Conservation (phyloP, 2,888 invertebrate species). For the Acanthosepion pharaonis region DNA sequence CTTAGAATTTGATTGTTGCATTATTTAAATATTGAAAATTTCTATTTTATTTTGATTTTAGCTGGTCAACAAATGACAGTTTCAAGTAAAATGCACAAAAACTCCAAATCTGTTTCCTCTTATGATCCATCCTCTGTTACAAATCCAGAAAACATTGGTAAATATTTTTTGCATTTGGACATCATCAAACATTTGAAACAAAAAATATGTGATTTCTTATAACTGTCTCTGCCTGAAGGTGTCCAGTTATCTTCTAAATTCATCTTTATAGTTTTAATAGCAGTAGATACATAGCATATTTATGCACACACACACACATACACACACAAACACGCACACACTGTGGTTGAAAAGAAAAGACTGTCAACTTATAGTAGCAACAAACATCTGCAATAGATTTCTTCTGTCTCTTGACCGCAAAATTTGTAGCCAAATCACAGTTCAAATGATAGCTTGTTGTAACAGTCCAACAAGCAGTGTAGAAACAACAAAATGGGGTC, state of each 20-base stretch:
- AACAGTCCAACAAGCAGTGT: too few species aligned
- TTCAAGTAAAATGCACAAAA: background rate
- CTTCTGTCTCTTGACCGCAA: too few species aligned
- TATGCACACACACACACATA: too few species aligned
- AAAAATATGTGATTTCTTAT: background rate
- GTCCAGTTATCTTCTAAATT: background rate
- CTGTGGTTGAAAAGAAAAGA: too few species aligned
- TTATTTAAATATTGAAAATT: too few species aligned
- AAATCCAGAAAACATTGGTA: background rate
- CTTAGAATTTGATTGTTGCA: too few species aligned
- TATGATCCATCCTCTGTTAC: background rate
- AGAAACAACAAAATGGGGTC: too few species aligned
- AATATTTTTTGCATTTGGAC: background rate
- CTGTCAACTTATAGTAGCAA: too few species aligned
- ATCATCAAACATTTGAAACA: background rate
- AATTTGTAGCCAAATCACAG: too few species aligned
- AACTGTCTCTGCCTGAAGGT: background rate
- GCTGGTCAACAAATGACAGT: background rate
- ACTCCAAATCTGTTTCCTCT: background rate
- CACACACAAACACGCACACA: too few species aligned
- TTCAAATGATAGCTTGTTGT: too few species aligned
- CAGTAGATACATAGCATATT: background rate
- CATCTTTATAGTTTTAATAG: background rate
- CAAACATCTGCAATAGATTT: too few species aligned
- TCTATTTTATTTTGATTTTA: background rate